These are phyloP conservation scores for Hydrotaea cyrtoneurina DNA, from an alignment of 2,888 invertebrate genomes.

Conservation along the genomic window DNA sequence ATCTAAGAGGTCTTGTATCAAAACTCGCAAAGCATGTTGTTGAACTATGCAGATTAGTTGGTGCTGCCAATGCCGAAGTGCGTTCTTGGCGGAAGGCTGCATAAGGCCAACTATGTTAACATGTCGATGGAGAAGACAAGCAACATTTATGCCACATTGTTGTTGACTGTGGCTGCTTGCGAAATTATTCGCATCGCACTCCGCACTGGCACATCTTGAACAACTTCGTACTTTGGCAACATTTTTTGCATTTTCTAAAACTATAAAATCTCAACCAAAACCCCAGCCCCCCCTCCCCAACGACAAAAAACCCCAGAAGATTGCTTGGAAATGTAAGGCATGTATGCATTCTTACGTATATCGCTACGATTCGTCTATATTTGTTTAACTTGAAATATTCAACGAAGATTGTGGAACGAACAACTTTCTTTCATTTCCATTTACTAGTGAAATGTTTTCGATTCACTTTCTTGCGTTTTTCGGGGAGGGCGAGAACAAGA, in stretches of 20 bases:
- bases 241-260: neutral
- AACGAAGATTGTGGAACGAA: neutral
- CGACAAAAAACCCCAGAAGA: neutral
- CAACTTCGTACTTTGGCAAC: neutral
- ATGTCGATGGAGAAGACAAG: neutral
- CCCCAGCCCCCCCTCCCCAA: neutral
- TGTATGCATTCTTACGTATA: neutral
- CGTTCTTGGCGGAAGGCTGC: neutral
- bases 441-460: neutral
- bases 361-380: neutral
- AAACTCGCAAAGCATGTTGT: slow-evolving; percentile 34
- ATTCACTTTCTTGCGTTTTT: no score
- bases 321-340: neutral
- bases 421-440: neutral
- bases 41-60: slow-evolving; percentile 49
- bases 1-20: slow-evolving; percentile 23
- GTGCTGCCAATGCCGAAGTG: neutral
- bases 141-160: neutral
- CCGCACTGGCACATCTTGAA: neutral
- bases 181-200: neutral
- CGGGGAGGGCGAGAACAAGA: no score
- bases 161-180: neutral
- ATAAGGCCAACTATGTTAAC: slow-evolving; percentile 1
- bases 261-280: neutral
- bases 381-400: neutral